Evolutionary conservation across 2,113 vertebrate genomes (phyloP).

Genomic region (Spermophilus dauricus): DNA sequence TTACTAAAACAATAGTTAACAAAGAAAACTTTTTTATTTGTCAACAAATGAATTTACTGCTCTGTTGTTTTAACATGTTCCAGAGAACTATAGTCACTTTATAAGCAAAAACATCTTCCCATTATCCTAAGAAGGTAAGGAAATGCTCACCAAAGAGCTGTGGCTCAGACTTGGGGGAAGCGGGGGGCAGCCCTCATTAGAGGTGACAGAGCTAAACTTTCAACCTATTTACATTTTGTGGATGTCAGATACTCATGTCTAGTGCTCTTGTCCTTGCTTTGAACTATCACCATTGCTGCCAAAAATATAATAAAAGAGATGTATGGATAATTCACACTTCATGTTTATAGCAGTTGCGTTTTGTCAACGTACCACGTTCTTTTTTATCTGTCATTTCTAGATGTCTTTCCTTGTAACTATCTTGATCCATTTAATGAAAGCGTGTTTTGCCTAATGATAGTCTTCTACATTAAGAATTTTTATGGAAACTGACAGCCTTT

Average conservation of each 20-base stretch:
- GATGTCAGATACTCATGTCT: neutral
- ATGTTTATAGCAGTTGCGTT: neutral
- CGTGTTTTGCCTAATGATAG: neutral
- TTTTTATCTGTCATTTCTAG: neutral
- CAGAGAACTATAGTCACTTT: slow-evolving; percentile 56
- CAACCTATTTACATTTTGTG: neutral
- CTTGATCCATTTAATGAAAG: slow-evolving; percentile 9
- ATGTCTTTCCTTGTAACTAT: neutral
- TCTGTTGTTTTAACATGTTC: slow-evolving; percentile 35
- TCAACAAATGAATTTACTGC: slow-evolving; percentile 36
- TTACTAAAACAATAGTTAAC: slow-evolving; percentile 43
- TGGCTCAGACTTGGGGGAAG: neutral
- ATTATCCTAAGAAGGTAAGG: neutral
- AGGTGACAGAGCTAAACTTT: slow-evolving; percentile 17
- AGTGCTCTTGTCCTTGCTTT: neutral
- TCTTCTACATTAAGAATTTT: slow-evolving; percentile 3
- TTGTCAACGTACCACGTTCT: neutral
- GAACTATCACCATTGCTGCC: neutral
- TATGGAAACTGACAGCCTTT: neutral
- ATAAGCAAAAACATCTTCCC: neutral
- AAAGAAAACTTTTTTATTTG: slow-evolving; percentile 73
- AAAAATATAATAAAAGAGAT: neutral
- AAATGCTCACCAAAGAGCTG: neutral
- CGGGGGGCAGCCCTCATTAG: neutral
- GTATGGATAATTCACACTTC: neutral